phyloP scores from a whole-genome alignment of 2,888 invertebrate genomes.

The Melinopterus prodromus region DNA sequence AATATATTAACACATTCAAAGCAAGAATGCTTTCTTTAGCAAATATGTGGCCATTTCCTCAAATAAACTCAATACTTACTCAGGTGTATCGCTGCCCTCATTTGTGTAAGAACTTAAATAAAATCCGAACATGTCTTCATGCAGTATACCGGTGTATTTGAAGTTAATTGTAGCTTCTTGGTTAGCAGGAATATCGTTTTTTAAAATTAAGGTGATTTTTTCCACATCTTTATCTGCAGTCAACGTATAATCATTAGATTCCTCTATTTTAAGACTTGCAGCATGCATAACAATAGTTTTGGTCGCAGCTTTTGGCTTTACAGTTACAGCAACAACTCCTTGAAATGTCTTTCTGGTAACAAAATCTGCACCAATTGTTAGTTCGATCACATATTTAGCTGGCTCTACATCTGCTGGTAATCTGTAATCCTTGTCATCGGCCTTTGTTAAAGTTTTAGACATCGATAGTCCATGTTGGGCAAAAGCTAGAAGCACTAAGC shows the following conservation, averaged over 20 bases:
- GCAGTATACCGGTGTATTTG: conserved; percentile 48
- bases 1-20: no score
- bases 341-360: conserved; percentile 23
- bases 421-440: not conserved
- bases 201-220: conserved; percentile 19
- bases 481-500: not conserved
- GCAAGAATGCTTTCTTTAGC: not conserved
- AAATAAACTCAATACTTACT: conserved; percentile 46
- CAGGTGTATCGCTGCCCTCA: conserved; percentile 39
- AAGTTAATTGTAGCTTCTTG: conserved; percentile 31
- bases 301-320: not conserved
- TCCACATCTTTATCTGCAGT: not conserved
- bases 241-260: not conserved
- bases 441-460: not conserved
- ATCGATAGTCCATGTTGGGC: not conserved
- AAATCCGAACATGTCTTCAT: conserved; percentile 61
- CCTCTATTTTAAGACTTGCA: conserved; percentile 12
- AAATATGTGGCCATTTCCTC: not conserved
- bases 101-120: conserved; percentile 62
- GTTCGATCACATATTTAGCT: conserved; percentile 62
- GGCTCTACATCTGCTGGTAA: conserved; percentile 63
- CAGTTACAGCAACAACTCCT: conserved; percentile 33
- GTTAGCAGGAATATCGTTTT: no score
- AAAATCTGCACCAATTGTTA: conserved; percentile 51
- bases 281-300: conserved; percentile 29